Evolutionary conservation across 2,888 invertebrate species (phyloP).

Genomic region (Orthonevra nobilis): DNA sequence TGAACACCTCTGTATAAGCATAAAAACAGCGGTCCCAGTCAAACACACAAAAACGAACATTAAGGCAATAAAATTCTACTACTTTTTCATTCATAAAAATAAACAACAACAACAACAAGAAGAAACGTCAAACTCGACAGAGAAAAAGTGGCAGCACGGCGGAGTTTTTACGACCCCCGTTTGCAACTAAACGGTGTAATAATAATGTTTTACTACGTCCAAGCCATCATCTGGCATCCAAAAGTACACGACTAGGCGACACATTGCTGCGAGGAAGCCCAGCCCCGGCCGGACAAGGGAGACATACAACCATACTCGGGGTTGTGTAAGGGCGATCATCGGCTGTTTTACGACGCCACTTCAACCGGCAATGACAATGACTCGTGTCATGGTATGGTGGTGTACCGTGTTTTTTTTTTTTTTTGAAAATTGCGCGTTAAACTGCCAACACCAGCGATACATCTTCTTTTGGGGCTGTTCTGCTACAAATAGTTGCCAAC

Average conservation of each 20-base stretch:
- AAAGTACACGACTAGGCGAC: constrained; percentile 56
- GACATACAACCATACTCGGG: too few relatives aligned
- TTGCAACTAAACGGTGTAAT: constrained; percentile 70
- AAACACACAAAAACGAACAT: constrained; percentile 65
- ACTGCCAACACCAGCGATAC: too few relatives aligned
- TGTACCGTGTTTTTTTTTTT: not conserved
- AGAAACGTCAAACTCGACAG: constrained; percentile 36
- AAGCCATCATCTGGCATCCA: constrained; percentile 50
- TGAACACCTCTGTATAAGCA: constrained; percentile 12
- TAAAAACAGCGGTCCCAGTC: constrained; percentile 51
- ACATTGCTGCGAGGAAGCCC: constrained; percentile 42
- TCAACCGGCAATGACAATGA: constrained; percentile 2
- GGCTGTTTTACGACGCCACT: constrained; percentile 55
- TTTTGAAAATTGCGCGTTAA: constrained; percentile 46
- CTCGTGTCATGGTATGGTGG: constrained; percentile 21
- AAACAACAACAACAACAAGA: constrained; percentile 16
- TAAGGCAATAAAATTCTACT: constrained; percentile 69
- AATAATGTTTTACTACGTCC: constrained; percentile 70
- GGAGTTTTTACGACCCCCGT: constrained; percentile 68
- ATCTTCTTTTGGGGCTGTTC: constrained; percentile 7
- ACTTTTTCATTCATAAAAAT: constrained; percentile 69
- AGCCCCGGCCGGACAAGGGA: not conserved
- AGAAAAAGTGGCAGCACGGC: constrained; percentile 64
- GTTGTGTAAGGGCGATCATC: constrained; percentile 17
- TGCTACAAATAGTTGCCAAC: not conserved